Evolutionary conservation across 37 sponge, comb jelly and placozoan species (phyloP).

Genomic region (Agelas oroides): DNA sequence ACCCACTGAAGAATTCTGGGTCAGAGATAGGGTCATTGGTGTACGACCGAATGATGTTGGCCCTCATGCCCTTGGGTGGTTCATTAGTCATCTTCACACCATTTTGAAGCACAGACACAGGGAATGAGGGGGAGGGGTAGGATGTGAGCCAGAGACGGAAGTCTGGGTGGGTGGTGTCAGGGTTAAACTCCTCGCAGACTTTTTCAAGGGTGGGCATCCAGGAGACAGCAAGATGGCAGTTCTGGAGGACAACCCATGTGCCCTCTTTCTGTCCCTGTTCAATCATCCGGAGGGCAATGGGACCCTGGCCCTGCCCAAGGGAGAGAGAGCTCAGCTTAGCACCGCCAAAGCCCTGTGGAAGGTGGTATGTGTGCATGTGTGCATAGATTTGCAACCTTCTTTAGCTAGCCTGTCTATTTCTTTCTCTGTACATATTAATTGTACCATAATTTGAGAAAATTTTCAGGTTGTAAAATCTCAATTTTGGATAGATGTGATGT

Average conservation of each 20-base stretch:
- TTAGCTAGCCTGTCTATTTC: no score
- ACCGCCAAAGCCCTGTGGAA: slow-evolving; percentile 92
- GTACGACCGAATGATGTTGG: slow-evolving; percentile 97
- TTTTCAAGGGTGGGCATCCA: slow-evolving; percentile 99
- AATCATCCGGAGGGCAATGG: slow-evolving; percentile 97
- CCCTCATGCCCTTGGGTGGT: slow-evolving; percentile 98
- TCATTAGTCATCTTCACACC: slow-evolving; percentile 99
- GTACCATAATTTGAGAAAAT: no score
- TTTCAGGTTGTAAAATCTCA: no score
- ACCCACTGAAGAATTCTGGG: slow-evolving; percentile 90
- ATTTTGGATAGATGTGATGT: no score
- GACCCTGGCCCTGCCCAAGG: slow-evolving; percentile 98
- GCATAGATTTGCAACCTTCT: no score
- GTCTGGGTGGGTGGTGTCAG: slow-evolving; percentile 97
- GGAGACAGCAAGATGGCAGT: slow-evolving; percentile 99
- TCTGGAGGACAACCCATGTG: slow-evolving; percentile 98
- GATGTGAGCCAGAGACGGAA: slow-evolving; percentile 98
- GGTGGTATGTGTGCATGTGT: not conserved
- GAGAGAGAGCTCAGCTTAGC: slow-evolving; percentile 93
- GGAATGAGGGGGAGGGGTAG: slow-evolving; percentile 97
- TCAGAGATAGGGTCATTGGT: slow-evolving; percentile 95
- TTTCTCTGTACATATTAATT: no score
- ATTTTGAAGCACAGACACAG: slow-evolving; percentile 98
- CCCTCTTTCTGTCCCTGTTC: slow-evolving; percentile 97
- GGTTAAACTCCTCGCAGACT: slow-evolving; percentile 96